Evolutionary conservation across 2,888 invertebrate genomes (phyloP).

Genomic region (Apoda limacodes): DNA sequence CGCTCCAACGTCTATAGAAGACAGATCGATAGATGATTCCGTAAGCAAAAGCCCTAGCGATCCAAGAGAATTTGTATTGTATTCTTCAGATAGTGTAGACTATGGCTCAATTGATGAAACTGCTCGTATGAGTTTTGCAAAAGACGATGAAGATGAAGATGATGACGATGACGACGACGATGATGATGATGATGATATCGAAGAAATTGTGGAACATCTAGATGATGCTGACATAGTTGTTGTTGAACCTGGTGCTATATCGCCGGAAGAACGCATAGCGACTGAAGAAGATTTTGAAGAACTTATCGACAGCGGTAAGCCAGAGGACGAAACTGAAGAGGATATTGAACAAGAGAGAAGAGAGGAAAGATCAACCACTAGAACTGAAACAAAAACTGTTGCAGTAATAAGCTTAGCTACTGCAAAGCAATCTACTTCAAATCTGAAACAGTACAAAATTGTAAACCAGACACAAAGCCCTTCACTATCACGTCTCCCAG

Average conservation of each 20-base stretch:
- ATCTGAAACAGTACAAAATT: conserved; percentile 57
- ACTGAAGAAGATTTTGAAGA: conserved; percentile 77
- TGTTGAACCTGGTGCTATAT: conserved; percentile 69
- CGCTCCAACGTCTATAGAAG: conserved; percentile 24
- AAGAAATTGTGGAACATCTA: conserved; percentile 43
- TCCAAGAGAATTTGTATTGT: conserved; percentile 73
- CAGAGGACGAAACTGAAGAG: conserved; percentile 58
- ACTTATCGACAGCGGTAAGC: conserved; percentile 72
- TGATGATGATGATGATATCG: conserved; percentile 47
- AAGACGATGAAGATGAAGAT: conserved; percentile 45
- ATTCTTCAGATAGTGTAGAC: conserved; percentile 72
- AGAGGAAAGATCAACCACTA: conserved; percentile 48
- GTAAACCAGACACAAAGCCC: conserved; percentile 39
- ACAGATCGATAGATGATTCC: conserved; percentile 21
- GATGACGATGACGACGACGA: conserved; percentile 34
- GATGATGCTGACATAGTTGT: conserved; percentile 74
- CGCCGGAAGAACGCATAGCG: conserved; percentile 73
- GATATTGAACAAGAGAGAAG: conserved; percentile 32
- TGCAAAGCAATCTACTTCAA: conserved; percentile 46
- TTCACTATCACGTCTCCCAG: conserved; percentile 44
- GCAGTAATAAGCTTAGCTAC: conserved; percentile 62
- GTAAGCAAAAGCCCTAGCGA: conserved; percentile 48
- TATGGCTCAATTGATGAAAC: conserved; percentile 69
- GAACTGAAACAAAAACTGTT: conserved; percentile 65
- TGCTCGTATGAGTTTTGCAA: conserved; percentile 39